Conservation (phyloP, 2,113 vertebrate species). For the Elachura formosa region DNA sequence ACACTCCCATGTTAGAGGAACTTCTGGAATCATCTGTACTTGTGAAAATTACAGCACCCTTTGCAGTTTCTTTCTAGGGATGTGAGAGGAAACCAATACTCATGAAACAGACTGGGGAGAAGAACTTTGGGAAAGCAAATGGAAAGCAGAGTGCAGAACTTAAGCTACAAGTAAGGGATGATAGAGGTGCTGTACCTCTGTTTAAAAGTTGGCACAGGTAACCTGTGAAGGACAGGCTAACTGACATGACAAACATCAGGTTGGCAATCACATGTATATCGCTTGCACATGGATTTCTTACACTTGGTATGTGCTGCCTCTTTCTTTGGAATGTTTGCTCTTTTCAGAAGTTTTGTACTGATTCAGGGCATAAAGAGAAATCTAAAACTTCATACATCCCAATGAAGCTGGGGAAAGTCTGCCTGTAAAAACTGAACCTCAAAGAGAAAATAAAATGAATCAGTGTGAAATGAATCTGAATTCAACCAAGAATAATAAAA, state of each 20-base stretch:
- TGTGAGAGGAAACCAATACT: neutral
- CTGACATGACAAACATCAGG: neutral
- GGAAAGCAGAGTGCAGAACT: neutral
- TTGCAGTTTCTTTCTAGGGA: neutral
- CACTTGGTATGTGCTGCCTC: fast-evolving
- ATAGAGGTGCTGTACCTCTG: neutral
- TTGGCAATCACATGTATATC: fast-evolving
- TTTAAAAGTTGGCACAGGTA: neutral
- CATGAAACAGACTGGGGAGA: neutral
- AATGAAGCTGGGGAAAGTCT: neutral
- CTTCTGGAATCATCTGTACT: neutral
- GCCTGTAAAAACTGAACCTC: neutral
- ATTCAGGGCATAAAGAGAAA: neutral
- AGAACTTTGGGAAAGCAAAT: neutral
- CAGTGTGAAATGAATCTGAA: neutral
- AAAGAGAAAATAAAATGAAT: too few relatives aligned
- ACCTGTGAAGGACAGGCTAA: neutral
- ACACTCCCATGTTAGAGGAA: neutral
- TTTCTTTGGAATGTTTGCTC: neutral
- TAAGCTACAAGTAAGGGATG: neutral
- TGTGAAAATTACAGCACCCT: neutral
- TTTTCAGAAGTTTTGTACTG: neutral
- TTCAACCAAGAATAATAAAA: neutral
- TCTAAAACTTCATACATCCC: neutral
- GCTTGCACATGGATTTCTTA: neutral